phyloP scores from a whole-genome alignment of 2,888 invertebrate genomes.

The Chaetogeoica ovagalla region DNA sequence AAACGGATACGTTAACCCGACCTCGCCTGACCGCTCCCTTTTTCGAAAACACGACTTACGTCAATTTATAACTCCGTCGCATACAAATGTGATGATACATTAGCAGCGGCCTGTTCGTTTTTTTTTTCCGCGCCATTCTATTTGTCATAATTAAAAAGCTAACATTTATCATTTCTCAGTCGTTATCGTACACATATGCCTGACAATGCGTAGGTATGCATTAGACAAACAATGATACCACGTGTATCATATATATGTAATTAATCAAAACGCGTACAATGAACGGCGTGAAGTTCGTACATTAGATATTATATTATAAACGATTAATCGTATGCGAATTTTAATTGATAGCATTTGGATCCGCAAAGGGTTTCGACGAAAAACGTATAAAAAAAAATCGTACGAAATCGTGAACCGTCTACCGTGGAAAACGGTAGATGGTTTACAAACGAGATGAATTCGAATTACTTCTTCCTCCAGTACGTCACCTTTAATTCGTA shows the following conservation, averaged over 20 bases:
- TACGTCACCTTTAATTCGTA: no score
- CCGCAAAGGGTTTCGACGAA: no score
- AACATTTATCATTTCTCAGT: constrained; percentile 19
- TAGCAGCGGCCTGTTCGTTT: not conserved
- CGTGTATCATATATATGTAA: not conserved
- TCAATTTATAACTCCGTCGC: not conserved
- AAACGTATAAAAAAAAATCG: no score
- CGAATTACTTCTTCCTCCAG: no score
- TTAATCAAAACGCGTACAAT: no score
- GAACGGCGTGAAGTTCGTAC: no score
- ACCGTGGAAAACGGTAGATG: no score
- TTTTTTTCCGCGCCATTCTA: not conserved
- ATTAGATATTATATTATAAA: no score
- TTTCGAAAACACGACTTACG: not conserved
- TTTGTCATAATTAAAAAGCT: constrained; percentile 25
- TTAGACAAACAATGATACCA: not conserved
- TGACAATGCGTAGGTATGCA: not conserved
- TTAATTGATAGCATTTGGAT: no score
- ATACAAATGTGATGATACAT: not conserved
- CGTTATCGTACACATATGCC: not conserved
- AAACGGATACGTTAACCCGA: not conserved
- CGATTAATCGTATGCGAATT: no score
- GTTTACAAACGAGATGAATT: no score
- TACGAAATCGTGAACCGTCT: no score
- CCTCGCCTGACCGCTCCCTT: not conserved